Evolutionary conservation across 2,888 invertebrate species (phyloP), one percentile per base, ranked within the genome.

Genomic region (Athalia rosae): DNA sequence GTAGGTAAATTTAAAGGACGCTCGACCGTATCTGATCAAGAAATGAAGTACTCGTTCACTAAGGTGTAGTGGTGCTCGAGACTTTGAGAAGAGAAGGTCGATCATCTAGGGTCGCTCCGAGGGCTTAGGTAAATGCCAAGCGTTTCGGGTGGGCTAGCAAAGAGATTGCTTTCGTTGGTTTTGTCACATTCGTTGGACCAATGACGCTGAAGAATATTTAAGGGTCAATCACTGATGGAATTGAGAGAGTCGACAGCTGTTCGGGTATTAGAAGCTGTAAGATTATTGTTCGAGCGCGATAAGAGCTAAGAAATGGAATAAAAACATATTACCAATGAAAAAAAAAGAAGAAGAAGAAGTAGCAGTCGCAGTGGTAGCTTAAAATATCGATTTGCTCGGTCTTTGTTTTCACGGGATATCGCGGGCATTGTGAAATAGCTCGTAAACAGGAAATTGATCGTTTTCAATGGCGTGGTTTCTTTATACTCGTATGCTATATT

Each of bases 381-480:
- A 15, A 41, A 53, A 6, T 69, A 69, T 71, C 56, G 58, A 71
- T 71, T 45, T 58, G 13, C 45, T 13, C 45, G 9, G 71, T 45
- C 58, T 71, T 71, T 56, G 58, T 67, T 48, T 28, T 50, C 6
- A 4, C 28, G 4, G 67, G 41, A 41, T 67, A 48, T 9, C 6
- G 15, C 9, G 41, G 7, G 50, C 48, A 41, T 45, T 71, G 43
- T 45, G 58, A 71, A 71, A 58, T 58, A 71, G n/a, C 41, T 58
- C 71, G 45, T 58, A 71, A 71, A 71, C 71, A 71, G 71, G 71
- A 71, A 71, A 71, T 71, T 71, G 58, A 74, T 77, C 56, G 15
- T 71, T 76, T 79, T 71, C 58, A 62, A 47, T 63, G 43, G 76
- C 28, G 28, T 47, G 71, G 50, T 56, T 47, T 69, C 71, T 56